A percentile compares a stretch with the other conserved stretches of the same genome.
Conservation (phyloP, 2,888 invertebrate genomes). For the Drosophila kambysellisi region DNA sequence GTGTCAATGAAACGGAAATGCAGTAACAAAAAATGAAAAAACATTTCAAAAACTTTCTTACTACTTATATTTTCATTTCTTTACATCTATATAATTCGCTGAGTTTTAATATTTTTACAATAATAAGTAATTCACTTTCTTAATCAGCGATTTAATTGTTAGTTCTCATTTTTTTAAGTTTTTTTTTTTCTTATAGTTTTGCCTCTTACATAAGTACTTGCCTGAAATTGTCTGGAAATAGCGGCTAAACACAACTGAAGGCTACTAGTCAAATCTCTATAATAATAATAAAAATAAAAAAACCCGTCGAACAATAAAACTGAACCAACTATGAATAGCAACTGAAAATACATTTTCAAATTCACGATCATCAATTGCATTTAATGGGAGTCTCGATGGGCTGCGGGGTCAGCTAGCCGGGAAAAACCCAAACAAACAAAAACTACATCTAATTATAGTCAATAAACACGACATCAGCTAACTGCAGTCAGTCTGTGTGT, state of each 20-base stretch:
- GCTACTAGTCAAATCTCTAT: background rate
- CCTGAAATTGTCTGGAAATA: conserved; percentile 13
- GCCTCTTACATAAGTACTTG: background rate
- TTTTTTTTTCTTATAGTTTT: background rate
- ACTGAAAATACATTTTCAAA: conserved; percentile 1
- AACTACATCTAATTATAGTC: conserved; percentile 27
- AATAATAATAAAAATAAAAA: background rate
- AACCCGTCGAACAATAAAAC: background rate
- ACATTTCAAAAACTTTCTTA: background rate
- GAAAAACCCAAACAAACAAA: conserved; percentile 25
- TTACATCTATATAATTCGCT: conserved; percentile 13
- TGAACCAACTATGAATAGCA: background rate
- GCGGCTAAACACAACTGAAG: conserved; percentile 41
- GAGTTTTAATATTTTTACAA: background rate
- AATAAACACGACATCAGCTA: conserved; percentile 20
- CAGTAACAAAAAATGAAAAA: conserved; percentile 7
- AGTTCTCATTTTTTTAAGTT: background rate
- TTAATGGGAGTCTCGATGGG: conserved; percentile 27
- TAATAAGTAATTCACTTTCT: conserved; percentile 1
- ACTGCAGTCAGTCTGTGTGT: background rate
- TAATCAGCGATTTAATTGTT: conserved; percentile 16
- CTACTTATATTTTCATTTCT: background rate
- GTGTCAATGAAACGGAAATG: conserved; percentile 43
- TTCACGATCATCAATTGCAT: conserved; percentile 32
- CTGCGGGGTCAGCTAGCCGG: conserved; percentile 4